Evolutionary conservation across 2,797 vertebrate species (phyloP), one percentile per base, ranked within the genome.

Genomic region (Tauraco hartlaubi): DNA sequence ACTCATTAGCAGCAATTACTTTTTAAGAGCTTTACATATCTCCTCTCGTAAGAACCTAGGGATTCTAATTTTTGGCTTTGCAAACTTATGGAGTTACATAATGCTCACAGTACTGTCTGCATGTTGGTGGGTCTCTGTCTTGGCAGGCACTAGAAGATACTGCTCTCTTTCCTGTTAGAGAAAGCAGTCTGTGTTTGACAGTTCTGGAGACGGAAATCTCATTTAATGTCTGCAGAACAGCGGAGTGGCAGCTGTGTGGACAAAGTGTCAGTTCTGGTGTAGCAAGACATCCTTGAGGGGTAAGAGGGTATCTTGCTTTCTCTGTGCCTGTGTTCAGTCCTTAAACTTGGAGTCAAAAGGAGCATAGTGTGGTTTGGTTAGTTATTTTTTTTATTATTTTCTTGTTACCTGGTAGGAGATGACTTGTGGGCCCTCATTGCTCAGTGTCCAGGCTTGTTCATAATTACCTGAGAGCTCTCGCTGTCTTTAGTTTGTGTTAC

Each of bases 141-240:
- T 93, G 84, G 91, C 81, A 73, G 51, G 39, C 25, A 29, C 3
- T 31, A 19, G 49, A 75, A 90, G 89, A 74, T 87, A 31, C 41
- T 0, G 6, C 28, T 81, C 15, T 68, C 22, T 86, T 85, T 88
- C 72, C 88, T 1, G 0, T 39, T 54, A 41, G 66, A 49, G 92
- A 90, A 93, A 91, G 74, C 93, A 63, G 28, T 41, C 74, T 86
- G 59, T 91, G 72, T 92, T 86, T 81, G 39, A 52, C 54, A 43
- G 75, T 77, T 90, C 43, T 82, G 52, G 55, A 48, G 35, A 41
- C 73, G 1, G 10, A 54, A 74, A 51, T 91, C 52, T 68, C 72
- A 66, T 9, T 76, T 78, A 41, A 41, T 41, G 44, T 59, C 55
- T 7, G 20, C 56, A 35, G 63, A 85, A 48, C 2, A 19, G 17